Evolutionary conservation across 2,797 vertebrate species (phyloP), one percentile per base, ranked within the genome.

Genomic region (Coendou prehensilis): DNA sequence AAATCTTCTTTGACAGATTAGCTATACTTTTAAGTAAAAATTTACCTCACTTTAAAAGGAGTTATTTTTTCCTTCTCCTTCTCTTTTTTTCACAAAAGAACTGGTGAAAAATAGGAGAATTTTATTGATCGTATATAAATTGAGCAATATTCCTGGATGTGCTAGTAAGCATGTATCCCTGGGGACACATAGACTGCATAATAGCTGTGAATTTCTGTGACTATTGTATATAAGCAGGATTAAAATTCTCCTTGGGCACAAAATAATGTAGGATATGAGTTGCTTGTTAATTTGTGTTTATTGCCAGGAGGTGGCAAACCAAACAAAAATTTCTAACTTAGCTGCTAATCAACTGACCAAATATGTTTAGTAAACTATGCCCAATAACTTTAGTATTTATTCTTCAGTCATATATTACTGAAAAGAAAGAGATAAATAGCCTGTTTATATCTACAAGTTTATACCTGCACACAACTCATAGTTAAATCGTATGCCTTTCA

Each of bases 161-260:
- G 28, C 67, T 80, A 97, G 47, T 28, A 97, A 96, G 28, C 5
- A 91, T 79, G 85, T 26, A 13, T 84, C 75, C 85, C 56, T 92
- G 17, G 37, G 61, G 69, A 93, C 45, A 45, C 45, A 82, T 0
- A 95, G 78, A 87, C 10, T 89, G 11, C 45, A 37, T 82, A 92
- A 59, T 61, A 96, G 23, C 54, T 97, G 26, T 95, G 87, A 97
- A 79, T 92, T 18, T 96, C 33, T 92, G 30, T 94, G 37, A 67
- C 80, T 95, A 8, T 97, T 97, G 86, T 85, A 71, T 91, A 50
- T 97, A 98, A 97, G 57, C 17, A 89, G 41, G 90, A 96, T 94
- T 97, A 76, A 96, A 96, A 37, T 0, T 78, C 88, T 89, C 84
- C 45, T 78, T 95, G 23, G 47, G 81, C 50, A 97, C 17, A 94